phyloP scores from a whole-genome alignment of 1,140 invertebrate species.

The silkworm (Bombyx mori) region ASM3026992v2 NC_085111.1:9935001-9935500 shows the following conservation, averaged over 20 bases:
- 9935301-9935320: conserved; percentile 2
- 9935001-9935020: too few species aligned
- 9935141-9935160: too few species aligned
- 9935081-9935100: too few species aligned
- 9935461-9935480: conserved; percentile 44
- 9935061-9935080: too few species aligned
- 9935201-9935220: too few species aligned
- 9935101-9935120: too few species aligned
- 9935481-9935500: conserved; percentile 24
- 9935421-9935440: conserved; percentile 61
- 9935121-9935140: too few species aligned
- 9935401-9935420: conserved; percentile 35
- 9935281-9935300: conserved; percentile 3
- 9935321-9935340: conserved; percentile 2
- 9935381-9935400: conserved; percentile 21
- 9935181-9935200: too few species aligned
- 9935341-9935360: conserved; percentile 29
- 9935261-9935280: not conserved
- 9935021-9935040: too few species aligned
- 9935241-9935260: not conserved
- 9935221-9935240: too few species aligned
- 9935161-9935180: too few species aligned
- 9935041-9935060: too few species aligned
- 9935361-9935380: conserved; percentile 23
- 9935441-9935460: conserved; percentile 48